Percentiles rank a stretch among this genome's conserved stretches.
Conservation (phyloP, 2,888 invertebrate genomes). For the Dicycla oo region DNA sequence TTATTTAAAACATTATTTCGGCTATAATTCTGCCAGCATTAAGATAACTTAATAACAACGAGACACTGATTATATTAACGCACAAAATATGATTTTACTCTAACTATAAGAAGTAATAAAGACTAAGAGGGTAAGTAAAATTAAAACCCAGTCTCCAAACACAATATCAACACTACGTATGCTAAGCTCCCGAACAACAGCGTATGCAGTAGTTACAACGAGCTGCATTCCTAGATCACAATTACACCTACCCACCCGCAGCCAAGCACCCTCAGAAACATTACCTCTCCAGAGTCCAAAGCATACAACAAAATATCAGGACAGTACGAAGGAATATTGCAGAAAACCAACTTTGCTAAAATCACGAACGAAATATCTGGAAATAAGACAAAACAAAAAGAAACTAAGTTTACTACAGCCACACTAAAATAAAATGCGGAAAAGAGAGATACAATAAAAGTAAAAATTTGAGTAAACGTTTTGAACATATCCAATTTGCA, state of each 20-base stretch:
- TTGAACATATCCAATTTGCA: no score
- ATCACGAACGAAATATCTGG: neutral
- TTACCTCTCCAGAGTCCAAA: constrained; percentile 27
- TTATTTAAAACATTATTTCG: no score
- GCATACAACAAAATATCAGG: constrained; percentile 31
- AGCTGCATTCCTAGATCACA: constrained; percentile 49
- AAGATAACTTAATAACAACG: no score
- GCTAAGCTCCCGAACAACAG: constrained; percentile 15
- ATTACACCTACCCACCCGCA: constrained; percentile 26
- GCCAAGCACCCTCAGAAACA: constrained; percentile 40
- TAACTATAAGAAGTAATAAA: no score
- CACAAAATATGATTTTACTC: no score
- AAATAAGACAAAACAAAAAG: neutral
- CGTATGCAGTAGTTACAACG: constrained; percentile 34
- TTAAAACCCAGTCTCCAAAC: neutral
- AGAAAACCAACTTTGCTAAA: constrained; percentile 12
- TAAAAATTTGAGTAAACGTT: no score
- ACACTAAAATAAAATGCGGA: neutral
- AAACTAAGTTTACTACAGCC: neutral
- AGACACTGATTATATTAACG: no score
- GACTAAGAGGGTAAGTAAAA: neutral
- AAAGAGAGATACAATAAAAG: neutral
- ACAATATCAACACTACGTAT: constrained; percentile 10
- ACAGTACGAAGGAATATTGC: neutral
- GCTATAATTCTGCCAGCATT: no score